phyloP scores from a whole-genome alignment of 2,888 invertebrate genomes.

The Azorinus chamasolen region DNA sequence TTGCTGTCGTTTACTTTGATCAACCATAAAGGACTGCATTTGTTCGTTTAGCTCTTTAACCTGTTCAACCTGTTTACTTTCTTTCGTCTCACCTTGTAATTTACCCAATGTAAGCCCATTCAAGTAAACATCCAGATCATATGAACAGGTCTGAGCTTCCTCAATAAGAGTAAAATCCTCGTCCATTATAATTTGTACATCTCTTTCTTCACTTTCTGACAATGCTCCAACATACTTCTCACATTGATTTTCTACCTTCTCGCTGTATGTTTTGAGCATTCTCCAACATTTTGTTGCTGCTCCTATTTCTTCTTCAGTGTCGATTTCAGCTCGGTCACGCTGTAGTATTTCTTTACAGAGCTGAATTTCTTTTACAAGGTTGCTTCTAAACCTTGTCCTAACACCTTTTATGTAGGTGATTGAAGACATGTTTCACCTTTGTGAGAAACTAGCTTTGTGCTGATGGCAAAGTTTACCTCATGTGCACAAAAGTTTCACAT shows the following conservation, averaged over 20 bases:
- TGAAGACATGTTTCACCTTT: too few species aligned
- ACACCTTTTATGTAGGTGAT: too few species aligned
- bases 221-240: not conserved
- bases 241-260: slow-evolving; percentile 11
- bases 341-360: too few species aligned
- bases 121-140: not conserved
- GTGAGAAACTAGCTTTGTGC: too few species aligned
- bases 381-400: too few species aligned
- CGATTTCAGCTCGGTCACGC: not conserved
- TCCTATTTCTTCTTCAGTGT: not conserved
- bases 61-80: not conserved
- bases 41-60: not conserved
- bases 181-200: not conserved
- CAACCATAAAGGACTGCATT: not conserved
- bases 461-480: too few species aligned
- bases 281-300: not conserved
- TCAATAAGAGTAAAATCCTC: slow-evolving; percentile 13
- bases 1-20: not conserved
- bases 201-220: not conserved
- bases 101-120: not conserved
- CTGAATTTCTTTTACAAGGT: too few species aligned
- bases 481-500: too few species aligned
- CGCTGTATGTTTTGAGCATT: slow-evolving; percentile 2
- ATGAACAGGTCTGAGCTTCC: not conserved
- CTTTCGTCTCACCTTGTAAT: not conserved